These are phyloP conservation scores for Sminthurides aquaticus DNA, from an alignment of 2,888 invertebrate species.

Conservation along the genomic window DNA sequence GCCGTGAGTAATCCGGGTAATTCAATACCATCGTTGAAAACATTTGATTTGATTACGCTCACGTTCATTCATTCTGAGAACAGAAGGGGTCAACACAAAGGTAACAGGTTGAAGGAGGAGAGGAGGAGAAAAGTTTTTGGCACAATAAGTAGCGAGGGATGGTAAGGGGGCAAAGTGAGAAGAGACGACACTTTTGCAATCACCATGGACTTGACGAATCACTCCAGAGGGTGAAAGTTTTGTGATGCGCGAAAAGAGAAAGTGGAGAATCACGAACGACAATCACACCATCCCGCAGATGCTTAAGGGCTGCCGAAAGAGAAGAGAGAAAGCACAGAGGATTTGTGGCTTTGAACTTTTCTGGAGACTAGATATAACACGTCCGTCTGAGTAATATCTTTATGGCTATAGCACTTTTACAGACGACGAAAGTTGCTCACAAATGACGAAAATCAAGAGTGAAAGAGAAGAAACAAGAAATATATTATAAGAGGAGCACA, in stretches of 20 bases:
- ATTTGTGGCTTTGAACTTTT: constrained; percentile 21
- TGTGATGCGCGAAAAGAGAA: no score
- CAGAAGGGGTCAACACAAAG: not conserved
- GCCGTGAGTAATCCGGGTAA: no score
- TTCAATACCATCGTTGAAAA: no score
- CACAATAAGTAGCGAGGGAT: no score
- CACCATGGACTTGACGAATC: not conserved
- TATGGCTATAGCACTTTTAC: not conserved
- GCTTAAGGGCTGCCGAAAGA: not conserved
- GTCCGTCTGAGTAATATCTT: not conserved
- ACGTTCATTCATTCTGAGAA: not conserved
- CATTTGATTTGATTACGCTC: not conserved
- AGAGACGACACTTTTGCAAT: not conserved
- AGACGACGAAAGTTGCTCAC: not conserved
- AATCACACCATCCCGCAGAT: not conserved
- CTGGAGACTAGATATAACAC: constrained; percentile 21
- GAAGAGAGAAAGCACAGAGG: not conserved
- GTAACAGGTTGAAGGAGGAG: not conserved
- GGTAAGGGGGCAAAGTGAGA: no score
- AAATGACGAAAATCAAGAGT: not conserved
- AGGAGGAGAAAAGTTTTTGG: no score
- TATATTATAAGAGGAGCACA: not conserved
- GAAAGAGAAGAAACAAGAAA: not conserved
- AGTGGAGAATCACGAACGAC: not conserved
- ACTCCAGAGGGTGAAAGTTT: not conserved